These are phyloP conservation scores for Enteromius afrohamiltoni DNA, from an alignment of 2,797 vertebrate genomes.

Conservation along the genomic window DNA sequence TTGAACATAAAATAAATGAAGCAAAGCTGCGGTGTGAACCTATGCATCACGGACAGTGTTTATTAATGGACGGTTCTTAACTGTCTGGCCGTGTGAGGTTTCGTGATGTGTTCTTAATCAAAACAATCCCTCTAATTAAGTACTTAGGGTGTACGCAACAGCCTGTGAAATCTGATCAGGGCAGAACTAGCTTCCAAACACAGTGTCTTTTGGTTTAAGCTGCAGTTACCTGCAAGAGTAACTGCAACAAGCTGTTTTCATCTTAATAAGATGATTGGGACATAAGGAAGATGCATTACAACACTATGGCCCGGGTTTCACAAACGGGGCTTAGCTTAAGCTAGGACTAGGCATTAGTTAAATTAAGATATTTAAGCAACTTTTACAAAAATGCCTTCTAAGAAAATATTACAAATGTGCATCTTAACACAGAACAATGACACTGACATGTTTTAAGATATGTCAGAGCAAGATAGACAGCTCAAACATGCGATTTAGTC, in stretches of 20 bases:
- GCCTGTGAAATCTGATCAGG: not conserved
- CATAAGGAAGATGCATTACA: not conserved
- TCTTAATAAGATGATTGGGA: not conserved
- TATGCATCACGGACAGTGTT: not conserved
- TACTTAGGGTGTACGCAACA: not conserved
- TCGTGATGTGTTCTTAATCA: not conserved
- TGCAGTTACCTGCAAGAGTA: too few species aligned
- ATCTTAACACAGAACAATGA: too few species aligned
- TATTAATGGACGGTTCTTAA: not conserved
- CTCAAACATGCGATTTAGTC: too few species aligned
- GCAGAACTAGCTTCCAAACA: not conserved
- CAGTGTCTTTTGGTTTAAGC: not conserved
- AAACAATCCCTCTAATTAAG: slow-evolving; percentile 4
- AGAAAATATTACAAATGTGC: too few species aligned
- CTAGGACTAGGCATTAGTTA: too few species aligned
- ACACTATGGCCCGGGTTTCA: too few species aligned
- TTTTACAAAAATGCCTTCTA: too few species aligned
- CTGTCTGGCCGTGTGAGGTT: not conserved
- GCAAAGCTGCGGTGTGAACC: not conserved
- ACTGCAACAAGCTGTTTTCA: not conserved
- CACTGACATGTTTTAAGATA: too few species aligned
- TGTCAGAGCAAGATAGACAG: too few species aligned
- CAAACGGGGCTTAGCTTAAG: too few species aligned
- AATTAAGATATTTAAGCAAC: too few species aligned
- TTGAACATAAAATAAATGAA: slow-evolving; percentile 12